Base-by-base conservation (phyloP, 2,113 vertebrate genomes). In the Rhinoderma darwinii region DNA sequence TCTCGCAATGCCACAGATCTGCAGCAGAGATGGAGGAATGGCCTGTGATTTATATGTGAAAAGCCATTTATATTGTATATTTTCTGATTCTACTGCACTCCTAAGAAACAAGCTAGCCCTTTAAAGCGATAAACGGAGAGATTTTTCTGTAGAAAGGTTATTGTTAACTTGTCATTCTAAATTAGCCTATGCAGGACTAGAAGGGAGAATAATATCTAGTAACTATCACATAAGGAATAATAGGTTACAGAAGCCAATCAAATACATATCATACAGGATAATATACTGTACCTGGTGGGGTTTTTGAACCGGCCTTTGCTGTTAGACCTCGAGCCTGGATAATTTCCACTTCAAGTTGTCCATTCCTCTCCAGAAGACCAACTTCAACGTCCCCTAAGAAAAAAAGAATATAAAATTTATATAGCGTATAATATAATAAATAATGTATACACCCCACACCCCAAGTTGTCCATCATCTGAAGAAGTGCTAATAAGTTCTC, bases 321-420 rank as follows among this genome's bases (percentile, higher is more conserved):
- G 96, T 99, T 90, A 99, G 93, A 88, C 98, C 97, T 89, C 98
- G 94, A 50, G 98, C 98, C 91, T 99, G 97, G 90, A 99, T 96
- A 39, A 99, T 97, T 91, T 99, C 98, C 91, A 99, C 98, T 93
- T 99, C 98, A 56, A 99, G 94, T 86, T 97, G 96, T 0, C 98
- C 98, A 0, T 98, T 99, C 88, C 97, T 94, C 89, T 99, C 98
- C 93, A 96, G 94, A 88, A 99, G 92, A 10, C 98, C 98, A 0
- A 99, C 98, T 91, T 99, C 98, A 88, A 99, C 95, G 0, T 99
- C 98, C 76, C 98, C 98, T 99, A 91, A 5, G 86, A 1, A 77
- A 59, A 84, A 86, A 22, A 50, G 59, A 63, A 63, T 11, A 30
- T 30, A 63, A 63, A n/a, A 63, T 63, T 27, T 63, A 63, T 63